These are phyloP conservation scores for Nestor notabilis DNA, from an alignment of 2,113 vertebrate genomes.

Conservation along the genomic window DNA sequence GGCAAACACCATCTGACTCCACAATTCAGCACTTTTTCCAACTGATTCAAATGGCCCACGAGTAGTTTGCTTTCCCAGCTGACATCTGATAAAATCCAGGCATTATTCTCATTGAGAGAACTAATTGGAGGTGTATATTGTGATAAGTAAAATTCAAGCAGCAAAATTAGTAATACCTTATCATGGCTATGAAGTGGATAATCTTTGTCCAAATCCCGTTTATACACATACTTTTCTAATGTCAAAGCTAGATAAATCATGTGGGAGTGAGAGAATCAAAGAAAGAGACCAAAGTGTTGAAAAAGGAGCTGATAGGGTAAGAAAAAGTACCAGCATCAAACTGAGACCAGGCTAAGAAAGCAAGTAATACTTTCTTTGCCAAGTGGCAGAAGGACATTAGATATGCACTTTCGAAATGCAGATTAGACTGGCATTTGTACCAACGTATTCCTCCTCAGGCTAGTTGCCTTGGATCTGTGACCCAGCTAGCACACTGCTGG, in stretches of 20 bases:
- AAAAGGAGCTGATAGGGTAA: neutral
- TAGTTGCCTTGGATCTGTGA: neutral
- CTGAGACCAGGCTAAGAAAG: neutral
- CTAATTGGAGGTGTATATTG: neutral
- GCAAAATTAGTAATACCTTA: neutral
- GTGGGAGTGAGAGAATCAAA: neutral
- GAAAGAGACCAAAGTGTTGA: neutral
- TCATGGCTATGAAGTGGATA: neutral
- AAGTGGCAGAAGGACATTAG: neutral
- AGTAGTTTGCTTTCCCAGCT: neutral
- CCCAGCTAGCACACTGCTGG: neutral
- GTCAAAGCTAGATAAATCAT: neutral
- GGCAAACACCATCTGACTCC: neutral
- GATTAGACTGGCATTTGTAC: neutral
- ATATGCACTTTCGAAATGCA: neutral
- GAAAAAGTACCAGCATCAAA: neutral
- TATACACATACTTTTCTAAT: neutral
- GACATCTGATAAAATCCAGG: neutral
- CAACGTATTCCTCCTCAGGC: neutral
- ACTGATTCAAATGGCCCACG: neutral
- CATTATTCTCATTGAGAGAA: neutral
- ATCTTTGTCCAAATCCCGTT: neutral
- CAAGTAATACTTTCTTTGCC: neutral
- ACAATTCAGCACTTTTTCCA: neutral
- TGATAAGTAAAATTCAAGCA: neutral